Base-by-base conservation (phyloP, 2,797 vertebrate genomes). In the Myioborus melanocephalus region DNA sequence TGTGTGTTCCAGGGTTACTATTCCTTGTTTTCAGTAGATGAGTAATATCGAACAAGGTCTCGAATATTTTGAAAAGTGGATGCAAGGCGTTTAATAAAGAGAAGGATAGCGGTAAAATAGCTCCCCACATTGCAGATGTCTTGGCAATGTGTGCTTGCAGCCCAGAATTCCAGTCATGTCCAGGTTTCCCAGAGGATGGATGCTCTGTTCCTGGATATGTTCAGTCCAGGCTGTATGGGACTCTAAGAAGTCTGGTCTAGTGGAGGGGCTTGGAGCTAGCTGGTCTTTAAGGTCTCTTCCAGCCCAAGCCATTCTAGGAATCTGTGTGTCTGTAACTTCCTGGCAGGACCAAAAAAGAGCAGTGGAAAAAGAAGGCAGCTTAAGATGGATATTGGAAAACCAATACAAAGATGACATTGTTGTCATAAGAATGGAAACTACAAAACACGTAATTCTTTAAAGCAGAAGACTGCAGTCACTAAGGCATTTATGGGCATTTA, bases 41-140 rank as follows among this genome's bases (percentile, higher is more conserved):
- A 41, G 4, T 4, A 28, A 7, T 37, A 9, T 27, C 12, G 53
- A 30, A 2, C 4, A 5, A 37, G 14, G 4, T 27, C 4, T 3
- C 12, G 57, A 8, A 15, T 35, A 1, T 41, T 66, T 66, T 26
- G 2, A 12, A 19, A 37, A 50, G 41, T 6, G 6, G 17, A 13
- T 30, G 43, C 11, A 34, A 61, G 32, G 4, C 1, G 1, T 41
- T 68, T 34, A 32, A 2, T 18, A 4, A 47, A 28, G 52, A 28
- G 52, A 13, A 73, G 26, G 17, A 7, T 6, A 10, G 26, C 4
- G 34, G 22, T 53, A 16, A 44, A 44, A 28, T 15, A 30, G n/a
- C 55, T 64, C 13, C 24, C 14, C 5, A 30, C 14, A 0, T 37
- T 68, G 1, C 18, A n/a, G 5, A 1, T 39, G 34, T 20, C 24